Conservation (phyloP, 2,888 invertebrate genomes). For the Ochropleura leucogaster region DNA sequence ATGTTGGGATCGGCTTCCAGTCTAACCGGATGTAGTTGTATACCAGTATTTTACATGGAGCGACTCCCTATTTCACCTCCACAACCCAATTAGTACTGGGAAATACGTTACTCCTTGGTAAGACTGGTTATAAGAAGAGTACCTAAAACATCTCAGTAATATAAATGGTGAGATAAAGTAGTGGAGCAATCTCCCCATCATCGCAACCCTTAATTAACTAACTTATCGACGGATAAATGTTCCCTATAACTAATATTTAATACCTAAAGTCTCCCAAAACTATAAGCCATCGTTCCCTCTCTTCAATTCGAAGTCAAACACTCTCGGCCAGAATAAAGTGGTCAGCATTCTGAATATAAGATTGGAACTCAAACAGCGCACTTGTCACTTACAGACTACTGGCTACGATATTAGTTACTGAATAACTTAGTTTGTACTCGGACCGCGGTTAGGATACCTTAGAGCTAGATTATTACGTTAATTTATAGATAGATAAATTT, state of each 20-base stretch:
- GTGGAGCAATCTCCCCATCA: background rate
- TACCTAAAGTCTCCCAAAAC: background rate
- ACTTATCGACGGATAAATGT: background rate
- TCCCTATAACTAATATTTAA: background rate
- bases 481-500: background rate
- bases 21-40: no score
- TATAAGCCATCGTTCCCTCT: background rate
- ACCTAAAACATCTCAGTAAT: no score
- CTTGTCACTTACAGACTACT: constrained; percentile 30
- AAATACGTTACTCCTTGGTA: no score
- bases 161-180: no score
- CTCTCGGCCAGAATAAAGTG: constrained; percentile 5
- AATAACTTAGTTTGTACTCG: constrained; percentile 35
- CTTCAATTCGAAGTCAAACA: constrained; percentile 18
- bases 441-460: constrained; percentile 10
- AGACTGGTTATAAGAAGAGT: no score
- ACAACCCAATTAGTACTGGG: no score
- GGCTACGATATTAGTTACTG: constrained; percentile 23
- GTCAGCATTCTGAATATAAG: constrained; percentile 18
- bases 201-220: background rate
- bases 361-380: constrained; percentile 34
- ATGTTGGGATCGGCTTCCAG: no score
- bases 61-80: no score
- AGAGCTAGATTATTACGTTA: background rate
- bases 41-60: no score